These are phyloP conservation scores for Tenthredo livida DNA, from an alignment of 2,888 invertebrate genomes.

Conservation along the genomic window DNA sequence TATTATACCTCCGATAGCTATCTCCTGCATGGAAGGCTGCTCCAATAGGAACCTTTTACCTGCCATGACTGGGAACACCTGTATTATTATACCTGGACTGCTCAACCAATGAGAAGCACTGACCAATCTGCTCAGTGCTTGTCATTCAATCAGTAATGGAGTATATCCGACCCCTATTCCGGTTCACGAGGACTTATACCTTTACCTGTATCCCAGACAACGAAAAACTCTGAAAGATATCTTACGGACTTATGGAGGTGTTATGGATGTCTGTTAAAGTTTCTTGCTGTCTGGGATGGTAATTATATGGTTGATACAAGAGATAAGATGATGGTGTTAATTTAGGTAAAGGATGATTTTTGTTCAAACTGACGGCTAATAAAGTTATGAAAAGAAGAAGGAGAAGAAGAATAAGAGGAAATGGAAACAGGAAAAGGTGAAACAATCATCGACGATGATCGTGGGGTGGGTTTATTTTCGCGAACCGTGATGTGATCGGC, in stretches of 20 bases:
- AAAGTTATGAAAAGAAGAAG: neutral
- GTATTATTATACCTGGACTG: conserved; percentile 9
- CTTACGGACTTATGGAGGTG: too few relatives aligned
- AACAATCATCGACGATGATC: neutral
- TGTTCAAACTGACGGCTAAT: neutral
- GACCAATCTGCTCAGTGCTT: neutral
- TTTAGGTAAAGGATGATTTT: neutral
- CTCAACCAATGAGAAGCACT: conserved; percentile 13
- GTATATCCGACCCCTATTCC: neutral
- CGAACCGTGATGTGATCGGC: neutral
- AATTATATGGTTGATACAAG: too few relatives aligned
- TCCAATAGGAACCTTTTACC: conserved; percentile 32
- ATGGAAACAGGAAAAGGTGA: neutral
- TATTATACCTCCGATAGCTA: neutral
- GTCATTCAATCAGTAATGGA: conserved; percentile 8
- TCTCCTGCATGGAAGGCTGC: neutral
- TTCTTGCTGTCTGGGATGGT: too few relatives aligned
- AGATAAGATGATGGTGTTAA: neutral
- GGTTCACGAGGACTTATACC: too few relatives aligned
- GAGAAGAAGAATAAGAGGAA: neutral
- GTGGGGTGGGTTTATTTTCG: neutral
- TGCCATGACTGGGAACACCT: conserved; percentile 16
- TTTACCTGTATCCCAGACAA: too few relatives aligned
- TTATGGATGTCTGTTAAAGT: too few relatives aligned
- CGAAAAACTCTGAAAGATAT: too few relatives aligned